A percentile compares a stretch with the other conserved stretches of the same genome.
Conservation (phyloP, 1,140 invertebrate species). For the Diabrotica virgifera region DNA sequence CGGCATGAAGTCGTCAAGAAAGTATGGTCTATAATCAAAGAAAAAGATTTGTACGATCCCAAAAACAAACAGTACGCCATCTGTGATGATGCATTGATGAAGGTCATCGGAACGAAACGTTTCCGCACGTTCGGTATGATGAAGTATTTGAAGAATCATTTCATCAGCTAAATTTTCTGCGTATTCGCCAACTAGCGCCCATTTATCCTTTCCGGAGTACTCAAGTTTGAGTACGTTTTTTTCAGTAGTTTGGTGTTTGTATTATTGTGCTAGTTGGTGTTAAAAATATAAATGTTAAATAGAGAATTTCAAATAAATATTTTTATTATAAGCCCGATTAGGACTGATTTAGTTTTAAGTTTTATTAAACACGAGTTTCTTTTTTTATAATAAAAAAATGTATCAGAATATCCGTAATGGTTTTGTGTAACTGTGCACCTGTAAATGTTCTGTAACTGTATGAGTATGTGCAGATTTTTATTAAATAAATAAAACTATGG, state of each 20-base stretch:
- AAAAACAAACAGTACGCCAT: slow-evolving; percentile 93
- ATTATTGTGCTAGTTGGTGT: slow-evolving; percentile 1
- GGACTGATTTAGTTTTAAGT: slow-evolving; percentile 7
- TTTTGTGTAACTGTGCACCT: slow-evolving; percentile 16
- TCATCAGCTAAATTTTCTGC: slow-evolving; percentile 61
- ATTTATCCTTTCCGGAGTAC: not conserved
- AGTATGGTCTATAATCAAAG: slow-evolving; percentile 90
- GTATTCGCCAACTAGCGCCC: not conserved
- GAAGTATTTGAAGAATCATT: slow-evolving; percentile 91
- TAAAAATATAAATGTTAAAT: not conserved
- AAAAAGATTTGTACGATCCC: slow-evolving; percentile 87
- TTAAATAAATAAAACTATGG: slow-evolving; percentile 7
- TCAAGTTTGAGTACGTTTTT: not conserved
- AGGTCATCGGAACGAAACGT: slow-evolving; percentile 85
- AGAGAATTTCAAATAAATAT: slow-evolving; percentile 10
- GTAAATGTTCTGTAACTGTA: slow-evolving; percentile 22
- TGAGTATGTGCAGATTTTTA: slow-evolving; percentile 14
- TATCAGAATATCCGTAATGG: not conserved
- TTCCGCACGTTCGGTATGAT: slow-evolving; percentile 94
- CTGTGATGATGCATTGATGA: slow-evolving; percentile 86
- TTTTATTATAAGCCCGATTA: slow-evolving; percentile 11
- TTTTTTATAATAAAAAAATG: not conserved
- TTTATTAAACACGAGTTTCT: not conserved
- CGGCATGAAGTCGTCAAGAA: slow-evolving; percentile 91
- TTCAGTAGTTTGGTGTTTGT: slow-evolving; percentile 8